phyloP scores from a whole-genome alignment of 2,888 invertebrate genomes.

The Nomada goodeniana region DNA sequence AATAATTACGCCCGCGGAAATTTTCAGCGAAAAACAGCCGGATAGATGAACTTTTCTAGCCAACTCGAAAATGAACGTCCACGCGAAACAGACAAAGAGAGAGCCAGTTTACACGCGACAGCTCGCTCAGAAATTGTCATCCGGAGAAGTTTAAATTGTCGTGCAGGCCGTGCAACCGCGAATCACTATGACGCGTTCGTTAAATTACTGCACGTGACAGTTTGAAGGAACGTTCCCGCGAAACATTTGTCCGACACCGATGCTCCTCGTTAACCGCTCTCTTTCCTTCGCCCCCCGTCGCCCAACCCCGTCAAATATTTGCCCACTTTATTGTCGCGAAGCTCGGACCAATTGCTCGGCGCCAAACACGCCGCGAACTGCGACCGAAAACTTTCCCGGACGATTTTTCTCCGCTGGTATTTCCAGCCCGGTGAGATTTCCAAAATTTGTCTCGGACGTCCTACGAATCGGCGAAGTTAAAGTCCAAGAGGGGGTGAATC shows the following conservation, averaged over 20 bases:
- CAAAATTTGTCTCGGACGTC: no score
- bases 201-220: constrained; percentile 50
- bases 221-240: constrained; percentile 27
- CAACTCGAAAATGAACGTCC: constrained; percentile 18
- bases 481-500: background rate
- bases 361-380: background rate
- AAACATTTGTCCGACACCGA: constrained; percentile 6
- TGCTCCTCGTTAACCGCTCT: constrained; percentile 36
- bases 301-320: constrained; percentile 19
- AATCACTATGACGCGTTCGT: constrained; percentile 40
- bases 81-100: constrained; percentile 2
- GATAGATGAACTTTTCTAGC: background rate
- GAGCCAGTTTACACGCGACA: constrained; percentile 35
- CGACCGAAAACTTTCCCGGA: background rate
- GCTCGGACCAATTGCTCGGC: constrained; percentile 9
- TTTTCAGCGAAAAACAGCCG: no score
- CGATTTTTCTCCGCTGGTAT: background rate
- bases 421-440: no score
- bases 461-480: no score
- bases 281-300: background rate
- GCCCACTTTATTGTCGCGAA: constrained; percentile 14
- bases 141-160: constrained; percentile 51
- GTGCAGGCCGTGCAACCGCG: constrained; percentile 45
- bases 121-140: constrained; percentile 46
- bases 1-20: background rate